Percentiles rank a stretch among this genome's conserved stretches.
Evolutionary conservation across 2,113 vertebrate species (phyloP).

Genomic region (Austrofundulus limnaeus): DNA sequence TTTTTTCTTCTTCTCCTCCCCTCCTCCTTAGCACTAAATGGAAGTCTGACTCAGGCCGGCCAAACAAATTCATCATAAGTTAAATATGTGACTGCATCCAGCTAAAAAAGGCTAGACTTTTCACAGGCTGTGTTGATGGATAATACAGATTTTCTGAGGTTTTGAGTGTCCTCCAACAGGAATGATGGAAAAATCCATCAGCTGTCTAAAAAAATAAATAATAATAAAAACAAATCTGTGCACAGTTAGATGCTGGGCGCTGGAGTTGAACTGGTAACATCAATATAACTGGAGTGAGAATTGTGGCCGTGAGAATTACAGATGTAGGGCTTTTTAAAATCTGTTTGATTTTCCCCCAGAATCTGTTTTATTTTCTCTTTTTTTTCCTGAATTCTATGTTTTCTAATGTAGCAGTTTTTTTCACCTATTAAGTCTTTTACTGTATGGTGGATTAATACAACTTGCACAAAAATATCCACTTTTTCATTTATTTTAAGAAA

Average conservation of each 20-base stretch:
- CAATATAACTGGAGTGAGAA: conserved; percentile 95
- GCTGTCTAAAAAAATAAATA: conserved; percentile 89
- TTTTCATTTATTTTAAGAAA: no score
- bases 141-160: conserved; percentile 53
- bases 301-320: conserved; percentile 87
- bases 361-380: no score
- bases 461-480: no score
- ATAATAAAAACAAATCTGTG: conserved; percentile 96
- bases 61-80: conserved; percentile 42
- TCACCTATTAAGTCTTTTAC: no score
- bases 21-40: background rate
- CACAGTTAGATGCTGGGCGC: conserved; percentile 91
- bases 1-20: no score
- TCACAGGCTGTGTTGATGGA: conserved; percentile 43
- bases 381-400: no score
- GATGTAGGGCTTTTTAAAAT: no score
- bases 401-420: no score
- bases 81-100: conserved; percentile 22
- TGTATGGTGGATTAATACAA: no score
- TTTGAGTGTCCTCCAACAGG: conserved; percentile 83
- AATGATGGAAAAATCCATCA: conserved; percentile 95
- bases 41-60: conserved; percentile 9
- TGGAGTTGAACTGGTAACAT: conserved; percentile 86
- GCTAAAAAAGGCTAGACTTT: conserved; percentile 17
- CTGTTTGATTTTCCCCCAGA: no score